phyloP scores from a whole-genome alignment of 1,140 invertebrate genomes.

The Delia radicum region DNA sequence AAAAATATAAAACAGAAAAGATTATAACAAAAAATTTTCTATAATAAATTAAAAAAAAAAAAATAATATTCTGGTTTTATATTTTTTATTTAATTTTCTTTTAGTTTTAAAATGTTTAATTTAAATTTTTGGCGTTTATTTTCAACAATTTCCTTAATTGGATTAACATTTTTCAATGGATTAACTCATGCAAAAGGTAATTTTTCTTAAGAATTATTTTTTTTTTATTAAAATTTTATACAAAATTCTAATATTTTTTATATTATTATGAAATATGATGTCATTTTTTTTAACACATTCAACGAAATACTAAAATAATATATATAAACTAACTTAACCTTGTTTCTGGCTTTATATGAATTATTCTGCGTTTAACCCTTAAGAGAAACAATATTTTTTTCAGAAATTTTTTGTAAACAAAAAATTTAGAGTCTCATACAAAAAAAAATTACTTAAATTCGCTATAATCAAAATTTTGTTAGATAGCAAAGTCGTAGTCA shows the following conservation, averaged over 20 bases:
- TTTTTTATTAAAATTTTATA: not conserved
- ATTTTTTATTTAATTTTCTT: not conserved
- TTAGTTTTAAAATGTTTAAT: not conserved
- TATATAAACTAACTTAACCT: not conserved
- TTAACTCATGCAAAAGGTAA: slow-evolving; percentile 14
- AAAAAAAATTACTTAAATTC: too few species aligned
- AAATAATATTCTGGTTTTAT: not conserved
- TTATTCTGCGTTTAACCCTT: too few species aligned
- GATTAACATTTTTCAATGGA: slow-evolving; percentile 7
- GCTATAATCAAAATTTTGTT: too few species aligned
- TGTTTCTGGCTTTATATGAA: not conserved
- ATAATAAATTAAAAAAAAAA: not conserved
- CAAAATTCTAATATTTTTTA: not conserved
- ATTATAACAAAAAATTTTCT: not conserved
- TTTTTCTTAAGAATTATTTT: not conserved
- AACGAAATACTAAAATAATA: not conserved
- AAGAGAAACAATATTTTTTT: too few species aligned
- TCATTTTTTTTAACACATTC: slow-evolving; percentile 6
- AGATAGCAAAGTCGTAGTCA: too few species aligned
- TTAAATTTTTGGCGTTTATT: not conserved
- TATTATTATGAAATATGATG: slow-evolving; percentile 14
- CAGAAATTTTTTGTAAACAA: too few species aligned
- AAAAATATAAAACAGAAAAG: too few species aligned
- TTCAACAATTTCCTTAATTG: slow-evolving; percentile 1
- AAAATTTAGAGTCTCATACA: too few species aligned